phyloP scores from a whole-genome alignment of 2,797 vertebrate species.

The Periophthalmus magnuspinnatus region DNA sequence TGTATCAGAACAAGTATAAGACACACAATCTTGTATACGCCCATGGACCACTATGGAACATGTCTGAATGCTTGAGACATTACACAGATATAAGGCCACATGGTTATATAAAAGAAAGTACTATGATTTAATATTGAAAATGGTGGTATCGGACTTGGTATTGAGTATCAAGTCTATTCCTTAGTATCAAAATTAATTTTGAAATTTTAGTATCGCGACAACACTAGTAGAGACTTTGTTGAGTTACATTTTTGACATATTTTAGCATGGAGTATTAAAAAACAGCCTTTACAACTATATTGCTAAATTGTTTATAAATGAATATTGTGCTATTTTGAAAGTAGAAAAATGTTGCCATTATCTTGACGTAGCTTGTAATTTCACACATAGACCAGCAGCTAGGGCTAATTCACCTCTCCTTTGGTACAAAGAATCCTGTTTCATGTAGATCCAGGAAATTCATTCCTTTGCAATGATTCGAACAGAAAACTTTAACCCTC shows the following conservation, averaged over 20 bases:
- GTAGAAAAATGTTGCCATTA: not conserved
- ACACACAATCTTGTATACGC: too few species aligned
- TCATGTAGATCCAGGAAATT: constrained; percentile 47
- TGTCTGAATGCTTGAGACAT: too few species aligned
- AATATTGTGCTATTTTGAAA: not conserved
- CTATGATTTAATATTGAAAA: too few species aligned
- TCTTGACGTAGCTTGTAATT: not conserved
- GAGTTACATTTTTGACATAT: not conserved
- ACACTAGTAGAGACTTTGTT: not conserved
- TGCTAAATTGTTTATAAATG: not conserved
- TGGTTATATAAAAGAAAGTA: too few species aligned
- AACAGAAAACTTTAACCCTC: constrained; percentile 22
- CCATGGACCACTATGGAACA: too few species aligned
- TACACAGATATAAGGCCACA: too few species aligned
- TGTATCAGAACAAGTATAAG: too few species aligned
- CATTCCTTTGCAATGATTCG: constrained; percentile 49
- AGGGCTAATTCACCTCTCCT: constrained; percentile 5
- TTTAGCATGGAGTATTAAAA: not conserved
- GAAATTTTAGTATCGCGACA: too few species aligned
- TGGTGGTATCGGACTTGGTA: too few species aligned
- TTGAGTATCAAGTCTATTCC: too few species aligned
- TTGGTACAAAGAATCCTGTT: constrained; percentile 29
- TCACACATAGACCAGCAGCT: not conserved
- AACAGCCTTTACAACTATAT: not conserved
- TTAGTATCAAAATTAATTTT: too few species aligned